A percentile compares a stretch with the other conserved stretches of the same genome.
Evolutionary conservation across 2,888 invertebrate genomes (phyloP).

Genomic region (Nemotelus nigrinus): DNA sequence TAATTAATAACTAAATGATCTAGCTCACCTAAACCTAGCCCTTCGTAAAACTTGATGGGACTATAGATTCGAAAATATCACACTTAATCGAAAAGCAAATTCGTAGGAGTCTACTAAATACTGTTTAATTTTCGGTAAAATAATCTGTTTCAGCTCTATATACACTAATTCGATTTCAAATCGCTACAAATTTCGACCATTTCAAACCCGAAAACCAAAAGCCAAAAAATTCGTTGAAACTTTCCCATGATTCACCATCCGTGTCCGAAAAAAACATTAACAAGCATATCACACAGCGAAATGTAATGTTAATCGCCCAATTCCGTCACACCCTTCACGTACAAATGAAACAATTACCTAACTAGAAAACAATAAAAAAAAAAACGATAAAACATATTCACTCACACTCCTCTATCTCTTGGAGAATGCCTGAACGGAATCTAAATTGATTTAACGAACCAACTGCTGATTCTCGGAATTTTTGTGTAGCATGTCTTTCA

Average conservation of each 20-base stretch:
- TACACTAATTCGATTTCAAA: too few species aligned
- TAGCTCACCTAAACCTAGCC: too few species aligned
- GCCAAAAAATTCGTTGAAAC: slow-evolving; percentile 3
- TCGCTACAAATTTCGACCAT: too few species aligned
- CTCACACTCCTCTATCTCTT: too few species aligned
- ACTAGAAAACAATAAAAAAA: slow-evolving; percentile 25
- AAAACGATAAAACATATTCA: slow-evolving; percentile 2
- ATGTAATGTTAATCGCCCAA: not conserved
- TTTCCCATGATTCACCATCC: not conserved
- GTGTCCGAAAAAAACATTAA: not conserved
- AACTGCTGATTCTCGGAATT: slow-evolving; percentile 10
- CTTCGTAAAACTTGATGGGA: too few species aligned
- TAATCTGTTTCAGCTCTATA: too few species aligned
- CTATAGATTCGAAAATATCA: too few species aligned
- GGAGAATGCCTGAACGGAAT: slow-evolving; percentile 14
- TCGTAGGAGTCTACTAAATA: too few species aligned
- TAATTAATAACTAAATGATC: too few species aligned
- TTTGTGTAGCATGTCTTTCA: not conserved
- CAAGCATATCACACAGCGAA: not conserved
- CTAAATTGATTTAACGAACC: slow-evolving; percentile 18
- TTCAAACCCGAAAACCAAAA: not conserved
- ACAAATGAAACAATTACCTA: not conserved
- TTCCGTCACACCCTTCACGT: slow-evolving; percentile 5
- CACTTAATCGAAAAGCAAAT: too few species aligned
- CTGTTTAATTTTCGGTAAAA: too few species aligned